phyloP scores from a whole-genome alignment of 2,797 vertebrate genomes.

The Muraenolepis orangiensis region DNA sequence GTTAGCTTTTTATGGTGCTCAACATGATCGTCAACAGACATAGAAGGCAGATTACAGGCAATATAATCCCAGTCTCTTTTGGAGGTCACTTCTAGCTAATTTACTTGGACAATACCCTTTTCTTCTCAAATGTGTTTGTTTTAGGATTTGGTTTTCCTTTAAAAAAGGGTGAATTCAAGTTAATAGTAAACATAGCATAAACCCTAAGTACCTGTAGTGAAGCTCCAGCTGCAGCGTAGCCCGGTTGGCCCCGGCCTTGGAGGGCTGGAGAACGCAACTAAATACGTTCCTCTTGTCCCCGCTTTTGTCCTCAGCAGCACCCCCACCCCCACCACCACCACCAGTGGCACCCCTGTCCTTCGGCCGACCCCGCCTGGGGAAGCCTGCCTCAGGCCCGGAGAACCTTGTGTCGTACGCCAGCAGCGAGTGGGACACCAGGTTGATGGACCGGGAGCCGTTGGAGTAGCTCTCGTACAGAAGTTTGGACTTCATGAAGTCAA shows the following conservation, averaged over 20 bases:
- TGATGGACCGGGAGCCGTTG: slow-evolving; percentile 89
- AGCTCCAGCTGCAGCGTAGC: slow-evolving; percentile 92
- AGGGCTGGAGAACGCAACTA: slow-evolving; percentile 90
- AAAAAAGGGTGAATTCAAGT: too few species aligned
- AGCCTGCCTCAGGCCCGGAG: slow-evolving; percentile 40
- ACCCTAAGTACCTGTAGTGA: slow-evolving; percentile 83
- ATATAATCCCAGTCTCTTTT: too few species aligned
- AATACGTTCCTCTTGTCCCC: slow-evolving; percentile 80
- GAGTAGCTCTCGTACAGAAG: slow-evolving; percentile 95
- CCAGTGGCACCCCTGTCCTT: not conserved
- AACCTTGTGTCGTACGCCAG: slow-evolving; percentile 91
- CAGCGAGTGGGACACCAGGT: slow-evolving; percentile 95
- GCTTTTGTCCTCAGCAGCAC: slow-evolving; percentile 6
- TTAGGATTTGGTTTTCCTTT: too few species aligned
- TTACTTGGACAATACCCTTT: too few species aligned
- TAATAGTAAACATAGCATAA: too few species aligned
- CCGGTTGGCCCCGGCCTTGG: slow-evolving; percentile 80
- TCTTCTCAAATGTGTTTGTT: too few species aligned
- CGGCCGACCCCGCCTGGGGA: not conserved
- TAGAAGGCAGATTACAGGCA: too few species aligned
- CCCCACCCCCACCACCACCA: not conserved
- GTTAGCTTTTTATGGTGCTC: not conserved
- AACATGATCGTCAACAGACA: not conserved
- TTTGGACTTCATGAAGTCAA: slow-evolving; percentile 98
- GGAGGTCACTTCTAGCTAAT: too few species aligned